Evolutionary conservation across 2,888 invertebrate species (phyloP), one percentile per base, ranked within the genome.

Genomic region (Euzetes globulus): DNA sequence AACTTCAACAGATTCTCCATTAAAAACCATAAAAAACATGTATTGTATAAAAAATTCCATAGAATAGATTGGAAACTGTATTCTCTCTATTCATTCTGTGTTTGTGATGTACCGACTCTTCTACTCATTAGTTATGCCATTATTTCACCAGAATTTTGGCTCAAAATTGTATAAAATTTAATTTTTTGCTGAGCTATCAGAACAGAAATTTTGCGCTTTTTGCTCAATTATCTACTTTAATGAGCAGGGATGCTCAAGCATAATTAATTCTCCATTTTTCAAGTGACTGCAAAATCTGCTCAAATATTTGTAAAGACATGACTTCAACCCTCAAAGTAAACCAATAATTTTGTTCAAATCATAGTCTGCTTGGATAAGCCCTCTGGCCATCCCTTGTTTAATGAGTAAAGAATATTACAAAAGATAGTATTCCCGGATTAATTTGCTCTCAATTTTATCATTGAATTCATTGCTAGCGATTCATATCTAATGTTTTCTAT

Each of bases 1-100:
- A 58, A 58, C 58, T 58, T 58, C 15, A 58, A 58, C 58, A 27
- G 58, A 58, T 58, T 58, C 58, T 13, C 22, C 58, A 27, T 17
- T 27, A 22, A 27, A 22, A 58, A 2, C 25, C 13, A 58, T 2
- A 19, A 50, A n/a, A 19, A 11, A 58, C 29, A 17, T 27, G 27
- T 13, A 27, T 27, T 58, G 58, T 27, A 11, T 15, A 3, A 27
- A 6, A 52, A 58, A 27, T 58, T 1, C 1, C 27, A 27, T 5
- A 58, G 15, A 19, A 15, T n/a, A 19, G n/a, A 22, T 7, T 58
- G 17, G 15, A 19, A n/a, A 19, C n/a, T 58, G 27, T 9, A 19
- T 22, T 55, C 58, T 29, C 22, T 15, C 58, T 29, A 13, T 27
- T 17, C 27, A 17, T 58, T 27, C 13, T 15, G 11, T 15, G 22